These are phyloP conservation scores for Rotaria magnacalcarata DNA, from an alignment of 2,888 invertebrate species.

Conservation along the genomic window DNA sequence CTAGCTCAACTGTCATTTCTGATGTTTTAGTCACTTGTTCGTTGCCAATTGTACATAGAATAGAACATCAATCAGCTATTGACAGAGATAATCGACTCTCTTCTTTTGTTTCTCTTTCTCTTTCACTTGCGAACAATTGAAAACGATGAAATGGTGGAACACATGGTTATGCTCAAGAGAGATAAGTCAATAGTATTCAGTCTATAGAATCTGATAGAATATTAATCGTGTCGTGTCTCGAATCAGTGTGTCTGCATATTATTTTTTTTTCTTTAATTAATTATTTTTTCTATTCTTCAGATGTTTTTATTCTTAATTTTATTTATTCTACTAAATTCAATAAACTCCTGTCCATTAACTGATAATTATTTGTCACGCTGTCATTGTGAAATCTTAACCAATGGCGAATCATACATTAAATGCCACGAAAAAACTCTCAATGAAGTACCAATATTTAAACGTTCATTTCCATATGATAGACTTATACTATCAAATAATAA, in stretches of 20 bases:
- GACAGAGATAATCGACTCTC: conserved; percentile 4
- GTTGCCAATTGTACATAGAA: not conserved
- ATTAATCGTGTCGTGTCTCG: not conserved
- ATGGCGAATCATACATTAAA: conserved; percentile 4
- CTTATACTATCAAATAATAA: not conserved
- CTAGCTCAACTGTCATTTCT: not conserved
- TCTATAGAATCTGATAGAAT: not conserved
- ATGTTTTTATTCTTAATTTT: not conserved
- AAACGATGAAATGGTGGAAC: not conserved
- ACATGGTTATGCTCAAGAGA: not conserved
- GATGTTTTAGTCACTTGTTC: not conserved
- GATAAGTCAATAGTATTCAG: not conserved
- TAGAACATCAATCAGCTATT: conserved; percentile 16
- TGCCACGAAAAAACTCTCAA: not conserved
- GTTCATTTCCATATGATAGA: conserved; percentile 30
- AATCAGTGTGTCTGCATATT: not conserved
- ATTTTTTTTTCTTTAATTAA: not conserved
- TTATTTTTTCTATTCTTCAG: not conserved
- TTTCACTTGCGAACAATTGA: not conserved
- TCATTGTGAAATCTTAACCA: conserved; percentile 29
- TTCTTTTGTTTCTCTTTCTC: not conserved
- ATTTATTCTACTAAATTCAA: not conserved
- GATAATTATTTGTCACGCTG: conserved; percentile 28
- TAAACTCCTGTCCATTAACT: conserved; percentile 3
- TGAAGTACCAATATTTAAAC: conserved; percentile 1